These are phyloP conservation scores for Lasius platythorax DNA, from an alignment of 2,888 invertebrate species.

Conservation along the genomic window DNA sequence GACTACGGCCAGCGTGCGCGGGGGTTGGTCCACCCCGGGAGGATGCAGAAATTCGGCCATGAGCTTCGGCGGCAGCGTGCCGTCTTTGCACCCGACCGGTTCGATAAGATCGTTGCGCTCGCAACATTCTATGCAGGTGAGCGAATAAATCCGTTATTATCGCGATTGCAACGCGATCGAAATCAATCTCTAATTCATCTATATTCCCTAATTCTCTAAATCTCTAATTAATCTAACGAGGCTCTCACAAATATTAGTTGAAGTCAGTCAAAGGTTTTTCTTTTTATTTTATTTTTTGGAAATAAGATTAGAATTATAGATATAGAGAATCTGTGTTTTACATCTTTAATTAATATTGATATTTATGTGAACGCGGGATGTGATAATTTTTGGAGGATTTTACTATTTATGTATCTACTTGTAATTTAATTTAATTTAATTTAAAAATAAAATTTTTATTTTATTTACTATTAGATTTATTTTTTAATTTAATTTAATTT, in stretches of 20 bases:
- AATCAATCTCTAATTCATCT: too few relatives aligned
- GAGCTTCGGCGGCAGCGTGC: constrained; percentile 85
- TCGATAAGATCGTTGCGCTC: constrained; percentile 83
- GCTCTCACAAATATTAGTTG: not conserved
- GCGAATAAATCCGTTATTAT: constrained; percentile 6
- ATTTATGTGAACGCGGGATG: not conserved
- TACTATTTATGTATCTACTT: not conserved
- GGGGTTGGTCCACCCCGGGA: constrained; percentile 83
- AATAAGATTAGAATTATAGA: not conserved
- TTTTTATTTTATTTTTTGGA: not conserved
- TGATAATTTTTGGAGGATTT: not conserved
- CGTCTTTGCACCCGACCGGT: constrained; percentile 83
- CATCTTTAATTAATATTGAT: not conserved
- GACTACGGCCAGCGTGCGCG: constrained; percentile 75
- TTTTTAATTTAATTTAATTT: too few relatives aligned
- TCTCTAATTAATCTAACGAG: constrained; percentile 4
- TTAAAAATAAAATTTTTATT: not conserved
- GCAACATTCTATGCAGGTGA: constrained; percentile 83
- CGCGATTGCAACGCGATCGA: not conserved
- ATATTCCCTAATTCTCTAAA: not conserved
- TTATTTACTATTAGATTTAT: too few relatives aligned
- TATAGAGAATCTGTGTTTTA: not conserved
- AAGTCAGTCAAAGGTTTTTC: not conserved
- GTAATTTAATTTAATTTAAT: not conserved
- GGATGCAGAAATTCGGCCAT: constrained; percentile 83